Evolutionary conservation across 1,140 invertebrate species (phyloP), one percentile per base, ranked within the genome.

Genomic region (Liolophura sinensis): DNA sequence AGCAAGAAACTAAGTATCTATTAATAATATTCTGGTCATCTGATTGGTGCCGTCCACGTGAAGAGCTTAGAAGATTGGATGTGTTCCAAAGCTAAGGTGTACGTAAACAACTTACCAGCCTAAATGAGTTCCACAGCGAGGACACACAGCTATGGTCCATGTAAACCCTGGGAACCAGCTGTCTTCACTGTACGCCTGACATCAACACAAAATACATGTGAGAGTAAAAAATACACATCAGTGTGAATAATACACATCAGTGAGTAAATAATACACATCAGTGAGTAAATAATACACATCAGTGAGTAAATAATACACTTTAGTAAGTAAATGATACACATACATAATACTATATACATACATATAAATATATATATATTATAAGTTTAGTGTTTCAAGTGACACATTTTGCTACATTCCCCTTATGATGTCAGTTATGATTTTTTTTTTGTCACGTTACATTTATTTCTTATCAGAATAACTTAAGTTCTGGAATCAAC

Each of bases 141-240:
- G 76, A 74, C 86, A 87, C 15, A 80, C 69, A 64, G 82, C 82
- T 55, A 78, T 76, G 69, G 82, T 85, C 85, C 85, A 87, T 14
- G 74, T 78, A 69, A 83, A 86, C 15, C 85, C 85, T 66, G 86
- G 85, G 78, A 83, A 87, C 76, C 76, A 80, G 40, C 67, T 71
- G 68, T 77, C 69, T 56, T 71, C 69, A 31, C 46, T 24, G 56
- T 68, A 72, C 14, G 69, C 64, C 77, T 79, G 61, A 11, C 68
- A 70, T 14, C 62, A 15, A 57, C 60, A n/a, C n/a, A n/a, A n/a
- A n/a, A n/a, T n/a, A n/a, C n/a, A n/a, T n/a, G n/a, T n/a, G n/a
- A n/a, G n/a, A n/a, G n/a, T n/a, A n/a, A n/a, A n/a, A 70, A 15
- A 66, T 27, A 60, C 60, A 18, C 24, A n/a, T 46, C 4, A 31